Conservation (phyloP, 92 coral and sea anemone species). For the Siderastrea siderea region DNA sequence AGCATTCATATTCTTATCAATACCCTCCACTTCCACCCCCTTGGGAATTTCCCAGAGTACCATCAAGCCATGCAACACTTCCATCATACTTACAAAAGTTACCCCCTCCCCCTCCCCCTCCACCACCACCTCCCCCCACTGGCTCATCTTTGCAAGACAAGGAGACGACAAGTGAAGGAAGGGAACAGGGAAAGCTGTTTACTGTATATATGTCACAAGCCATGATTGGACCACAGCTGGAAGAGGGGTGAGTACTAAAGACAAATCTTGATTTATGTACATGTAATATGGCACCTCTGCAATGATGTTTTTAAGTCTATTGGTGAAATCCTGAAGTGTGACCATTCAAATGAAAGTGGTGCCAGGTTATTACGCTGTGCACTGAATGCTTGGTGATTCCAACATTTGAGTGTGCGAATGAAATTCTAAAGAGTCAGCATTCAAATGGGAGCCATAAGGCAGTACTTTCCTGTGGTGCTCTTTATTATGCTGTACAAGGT, state of each 20-base stretch:
- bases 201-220: constrained; percentile 48
- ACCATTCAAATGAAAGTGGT: too few relatives aligned
- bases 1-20: constrained; percentile 60
- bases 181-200: not conserved
- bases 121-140: constrained; percentile 48
- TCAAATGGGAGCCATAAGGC: too few relatives aligned
- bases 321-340: too few relatives aligned
- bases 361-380: too few relatives aligned
- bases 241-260: constrained; percentile 12
- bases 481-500: too few relatives aligned
- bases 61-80: constrained; percentile 83
- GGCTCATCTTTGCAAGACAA: not conserved
- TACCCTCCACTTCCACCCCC: constrained; percentile 84
- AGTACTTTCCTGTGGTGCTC: too few relatives aligned
- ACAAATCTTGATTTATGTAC: too few relatives aligned
- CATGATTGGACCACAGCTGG: constrained; percentile 50
- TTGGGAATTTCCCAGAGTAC: constrained; percentile 79
- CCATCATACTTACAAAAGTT: constrained; percentile 57
- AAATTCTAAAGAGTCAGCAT: too few relatives aligned
- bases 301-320: too few relatives aligned
- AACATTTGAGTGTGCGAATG: too few relatives aligned
- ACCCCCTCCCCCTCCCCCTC: constrained; percentile 64
- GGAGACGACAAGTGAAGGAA: not conserved
- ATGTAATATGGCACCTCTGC: too few relatives aligned
- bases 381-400: too few relatives aligned